phyloP scores from a whole-genome alignment of 2,797 vertebrate species.

The Esox lucius region DNA sequence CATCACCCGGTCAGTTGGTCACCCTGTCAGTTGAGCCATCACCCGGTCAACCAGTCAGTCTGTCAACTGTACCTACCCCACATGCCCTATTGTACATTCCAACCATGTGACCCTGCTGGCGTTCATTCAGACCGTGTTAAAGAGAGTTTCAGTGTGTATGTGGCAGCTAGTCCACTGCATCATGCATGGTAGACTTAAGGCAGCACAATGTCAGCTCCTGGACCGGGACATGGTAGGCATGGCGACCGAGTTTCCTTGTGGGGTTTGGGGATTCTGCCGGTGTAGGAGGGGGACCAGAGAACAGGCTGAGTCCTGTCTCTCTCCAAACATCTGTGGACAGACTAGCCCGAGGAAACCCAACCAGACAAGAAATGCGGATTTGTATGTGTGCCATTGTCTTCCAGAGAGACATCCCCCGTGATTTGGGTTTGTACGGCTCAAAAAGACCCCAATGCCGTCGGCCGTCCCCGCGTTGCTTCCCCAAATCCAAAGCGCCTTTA shows the following conservation, averaged over 20 bases:
- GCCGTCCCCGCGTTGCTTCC: not conserved
- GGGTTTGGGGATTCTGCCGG: slow-evolving; percentile 57
- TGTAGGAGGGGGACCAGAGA: slow-evolving; percentile 54
- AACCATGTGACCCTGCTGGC: not conserved
- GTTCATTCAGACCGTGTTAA: not conserved
- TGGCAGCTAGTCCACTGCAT: slow-evolving; percentile 34
- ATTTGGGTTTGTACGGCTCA: slow-evolving; percentile 4
- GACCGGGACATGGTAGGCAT: slow-evolving; percentile 57
- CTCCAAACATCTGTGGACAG: slow-evolving; percentile 69
- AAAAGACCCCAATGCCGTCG: not conserved
- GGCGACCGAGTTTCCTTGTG: slow-evolving; percentile 50
- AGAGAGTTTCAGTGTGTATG: slow-evolving; percentile 51
- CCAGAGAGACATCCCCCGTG: slow-evolving; percentile 3
- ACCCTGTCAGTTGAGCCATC: too few species aligned
- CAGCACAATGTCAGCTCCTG: slow-evolving; percentile 47
- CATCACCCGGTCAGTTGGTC: too few species aligned
- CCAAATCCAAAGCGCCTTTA: slow-evolving; percentile 14
- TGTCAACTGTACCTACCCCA: not conserved
- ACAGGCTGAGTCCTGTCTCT: slow-evolving; percentile 66
- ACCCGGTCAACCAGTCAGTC: not conserved
- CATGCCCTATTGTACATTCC: not conserved
- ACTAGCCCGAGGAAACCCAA: slow-evolving; percentile 57
- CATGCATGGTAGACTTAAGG: slow-evolving; percentile 52
- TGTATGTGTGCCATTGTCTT: not conserved
- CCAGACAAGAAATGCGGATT: slow-evolving; percentile 35